Base-by-base conservation (phyloP, 2,797 vertebrate species). In the Thamnophis elegans region DNA sequence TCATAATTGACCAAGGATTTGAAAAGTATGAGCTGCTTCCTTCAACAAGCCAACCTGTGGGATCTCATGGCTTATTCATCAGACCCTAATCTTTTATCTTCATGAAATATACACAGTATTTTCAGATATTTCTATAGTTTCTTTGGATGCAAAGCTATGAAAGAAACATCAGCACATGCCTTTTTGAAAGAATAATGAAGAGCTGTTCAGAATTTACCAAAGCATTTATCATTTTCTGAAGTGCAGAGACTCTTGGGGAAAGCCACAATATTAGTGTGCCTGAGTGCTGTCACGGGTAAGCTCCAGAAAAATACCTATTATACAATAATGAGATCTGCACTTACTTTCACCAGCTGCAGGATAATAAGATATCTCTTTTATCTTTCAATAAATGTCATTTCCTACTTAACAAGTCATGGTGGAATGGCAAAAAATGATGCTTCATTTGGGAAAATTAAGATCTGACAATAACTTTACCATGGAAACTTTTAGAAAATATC, bases 221-320 rank as follows among this genome's bases (percentile, higher is more conserved):
- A 56, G 36, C 91, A 92, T 93, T 90, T 92, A 90, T 92, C 88
- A 93, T 90, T 87, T 90, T 90, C 91, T 92, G 93, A 93, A 92
- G 62, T 60, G 12, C 53, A 42, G 42, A 53, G 78, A 56, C 65
- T 91, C 82, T 82, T 90, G 62, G 62, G 93, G 32, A 87, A 92
- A 87, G 42, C 56, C 56, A 42, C 42, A 92, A 26, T 92, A 90
- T 90, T 78, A 90, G 47, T 87, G 85, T 62, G 78, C 62, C 88
- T 62, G 60, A 78, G 60, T 87, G 54, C 62, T 93, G 51, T 91
- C 91, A 90, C 32, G 32, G 56, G 32, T 58, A 92, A 90, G 91
- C 47, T 92, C 42, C 87, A 92, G 16, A 92, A 90, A 89, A 93
- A 91, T 87, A 55, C 62, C 62, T 89, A 73, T 62, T 89, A 25